Evolutionary conservation across 2,888 invertebrate species (phyloP), one percentile per base, ranked within the genome.

Genomic region (Herminia tarsipennalis): DNA sequence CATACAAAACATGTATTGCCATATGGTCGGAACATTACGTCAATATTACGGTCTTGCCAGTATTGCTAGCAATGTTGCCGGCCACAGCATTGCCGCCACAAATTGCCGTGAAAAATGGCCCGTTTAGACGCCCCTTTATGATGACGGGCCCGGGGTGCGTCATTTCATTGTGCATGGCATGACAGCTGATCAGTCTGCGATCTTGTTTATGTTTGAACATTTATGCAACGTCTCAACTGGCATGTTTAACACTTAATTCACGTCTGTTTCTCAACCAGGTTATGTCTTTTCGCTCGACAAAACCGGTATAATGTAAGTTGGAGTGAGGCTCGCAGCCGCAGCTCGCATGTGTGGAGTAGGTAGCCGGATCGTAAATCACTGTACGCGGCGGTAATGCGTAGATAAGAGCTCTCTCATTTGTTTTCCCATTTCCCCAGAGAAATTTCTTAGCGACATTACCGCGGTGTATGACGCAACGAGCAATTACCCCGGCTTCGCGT

Each of bases 371-470:
- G 80, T 88, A 88, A 88, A 88, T 88, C 88, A 88, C 83, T 61
- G 74, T 65, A 75, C 78, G 78, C 79, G 73, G 68, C 78, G 81
- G 84, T 88, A 87, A 88, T 88, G 88, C 84, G 86, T 86, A 87
- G 89, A 88, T 88, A 88, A 88, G 81, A 88, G 83, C 84, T 83
- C 86, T 83, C 86, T 87, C 87, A 86, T 88, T 88, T 88, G 88
- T 88, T 88, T 87, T 83, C 81, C 86, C 86, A 88, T 88, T 88
- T 88, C 86, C 83, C 86, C 64, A 66, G 85, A 86, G 86, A 86
- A 86, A 88, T 86, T 84, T 87, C 88, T 85, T 79, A 81, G 82
- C 81, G 86, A 82, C 85, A 84, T 86, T 83, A 86, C 80, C 73
- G 68, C 70, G 67, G 69, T 49, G 60, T 70, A 75, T 86, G 85